Percentiles rank a stretch among this genome's conserved stretches.
Evolutionary conservation across 2,113 vertebrate genomes (phyloP).

Genomic region (Halcyon malimbica): DNA sequence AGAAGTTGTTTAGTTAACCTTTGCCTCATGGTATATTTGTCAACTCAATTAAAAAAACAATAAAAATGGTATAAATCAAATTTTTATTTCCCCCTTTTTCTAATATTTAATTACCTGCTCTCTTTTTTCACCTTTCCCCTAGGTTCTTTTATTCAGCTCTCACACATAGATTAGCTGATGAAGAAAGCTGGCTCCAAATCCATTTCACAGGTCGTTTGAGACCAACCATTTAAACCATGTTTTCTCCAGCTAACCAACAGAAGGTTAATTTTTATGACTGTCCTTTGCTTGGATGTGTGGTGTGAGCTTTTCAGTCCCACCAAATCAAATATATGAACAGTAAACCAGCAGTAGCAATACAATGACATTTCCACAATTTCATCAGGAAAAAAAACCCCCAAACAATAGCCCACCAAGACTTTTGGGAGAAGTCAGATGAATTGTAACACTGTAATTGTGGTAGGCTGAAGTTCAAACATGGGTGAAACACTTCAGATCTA

Average conservation of each 20-base stretch:
- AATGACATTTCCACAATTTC: not conserved
- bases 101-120: conserved; percentile 36
- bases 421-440: not conserved
- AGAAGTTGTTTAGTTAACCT: conserved; percentile 52
- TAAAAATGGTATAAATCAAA: conserved; percentile 33
- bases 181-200: conserved; percentile 40
- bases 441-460: not conserved
- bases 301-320: not conserved
- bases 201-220: conserved; percentile 24
- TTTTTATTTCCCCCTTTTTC: not conserved
- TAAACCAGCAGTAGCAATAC: not conserved
- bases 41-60: conserved; percentile 9
- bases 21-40: conserved; percentile 30
- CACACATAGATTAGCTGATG: conserved; percentile 26
- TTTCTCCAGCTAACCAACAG: not conserved
- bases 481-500: conserved; percentile 25
- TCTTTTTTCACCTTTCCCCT: conserved; percentile 36
- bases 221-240: not conserved
- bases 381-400: not conserved
- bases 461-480: conserved; percentile 11
- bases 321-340: not conserved
- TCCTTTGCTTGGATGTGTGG: not conserved
- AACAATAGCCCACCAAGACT: not conserved
- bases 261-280: conserved; percentile 7
- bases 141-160: conserved; percentile 15